These are phyloP conservation scores for Junco hyemalis DNA, from an alignment of 2,113 vertebrate species.

Conservation along the genomic window DNA sequence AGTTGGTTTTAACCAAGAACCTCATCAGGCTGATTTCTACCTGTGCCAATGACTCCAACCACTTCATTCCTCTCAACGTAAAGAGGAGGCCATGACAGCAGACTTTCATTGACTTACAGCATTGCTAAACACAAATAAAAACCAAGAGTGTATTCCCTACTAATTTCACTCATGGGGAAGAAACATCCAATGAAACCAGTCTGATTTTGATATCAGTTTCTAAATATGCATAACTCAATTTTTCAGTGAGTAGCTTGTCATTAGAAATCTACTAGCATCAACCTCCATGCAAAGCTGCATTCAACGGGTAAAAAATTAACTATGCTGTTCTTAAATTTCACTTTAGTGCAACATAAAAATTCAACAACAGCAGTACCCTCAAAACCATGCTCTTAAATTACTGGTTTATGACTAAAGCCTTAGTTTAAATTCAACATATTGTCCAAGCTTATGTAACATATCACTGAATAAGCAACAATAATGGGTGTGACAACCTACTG, in stretches of 20 bases:
- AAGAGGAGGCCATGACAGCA: neutral
- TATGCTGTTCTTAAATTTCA: neutral
- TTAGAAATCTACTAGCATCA: neutral
- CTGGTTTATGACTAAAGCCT: neutral
- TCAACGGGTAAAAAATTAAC: neutral
- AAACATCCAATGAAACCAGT: neutral
- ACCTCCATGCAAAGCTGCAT: neutral
- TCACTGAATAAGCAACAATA: neutral
- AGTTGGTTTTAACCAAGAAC: neutral
- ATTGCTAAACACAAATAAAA: neutral
- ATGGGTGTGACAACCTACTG: neutral
- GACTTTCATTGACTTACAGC: neutral
- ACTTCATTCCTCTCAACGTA: neutral
- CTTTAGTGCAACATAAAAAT: neutral
- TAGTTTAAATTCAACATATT: neutral
- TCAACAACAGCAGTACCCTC: neutral
- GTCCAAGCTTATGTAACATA: neutral
- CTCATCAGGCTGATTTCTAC: neutral
- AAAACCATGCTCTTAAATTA: neutral
- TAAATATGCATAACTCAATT: neutral
- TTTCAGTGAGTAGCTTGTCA: neutral
- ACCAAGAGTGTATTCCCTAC: fast-evolving
- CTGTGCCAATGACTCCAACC: neutral
- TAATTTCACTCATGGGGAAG: neutral
- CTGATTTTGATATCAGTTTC: neutral